phyloP scores from a whole-genome alignment of 2,797 vertebrate species.

The Diglossa cyanea region DNA sequence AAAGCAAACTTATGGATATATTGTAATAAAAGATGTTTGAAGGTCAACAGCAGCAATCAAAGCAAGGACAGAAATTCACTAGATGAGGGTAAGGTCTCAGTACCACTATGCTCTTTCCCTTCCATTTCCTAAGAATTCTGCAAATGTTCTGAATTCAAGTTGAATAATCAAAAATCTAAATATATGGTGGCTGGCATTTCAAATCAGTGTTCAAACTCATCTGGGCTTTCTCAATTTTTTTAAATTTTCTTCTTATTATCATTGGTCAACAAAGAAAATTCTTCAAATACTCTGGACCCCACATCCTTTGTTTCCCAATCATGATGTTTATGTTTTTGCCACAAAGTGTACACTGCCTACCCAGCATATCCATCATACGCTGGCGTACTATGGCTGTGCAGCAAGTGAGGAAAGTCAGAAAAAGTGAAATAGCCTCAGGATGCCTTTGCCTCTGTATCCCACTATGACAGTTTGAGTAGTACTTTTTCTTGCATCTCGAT shows the following conservation, averaged over 20 bases:
- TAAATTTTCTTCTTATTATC: constrained; percentile 17
- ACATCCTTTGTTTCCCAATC: not conserved
- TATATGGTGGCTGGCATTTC: not conserved
- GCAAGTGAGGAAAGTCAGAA: not conserved
- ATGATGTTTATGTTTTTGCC: not conserved
- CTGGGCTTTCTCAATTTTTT: not conserved
- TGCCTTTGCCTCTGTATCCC: not conserved
- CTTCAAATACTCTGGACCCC: not conserved
- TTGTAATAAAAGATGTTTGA: constrained; percentile 59
- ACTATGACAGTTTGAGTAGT: not conserved
- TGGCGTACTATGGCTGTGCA: not conserved
- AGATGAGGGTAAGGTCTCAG: not conserved
- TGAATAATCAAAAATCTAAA: not conserved
- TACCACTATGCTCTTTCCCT: not conserved
- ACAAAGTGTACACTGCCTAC: not conserved
- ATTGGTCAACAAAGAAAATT: not conserved
- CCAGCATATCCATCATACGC: not conserved
- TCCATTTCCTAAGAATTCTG: not conserved
- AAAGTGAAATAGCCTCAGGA: not conserved
- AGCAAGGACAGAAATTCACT: constrained; percentile 22
- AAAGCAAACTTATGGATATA: constrained; percentile 68
- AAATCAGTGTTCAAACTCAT: constrained; percentile 1
- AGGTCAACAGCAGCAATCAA: constrained; percentile 57
- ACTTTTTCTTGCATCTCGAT: not conserved
- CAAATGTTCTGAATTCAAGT: not conserved